Base-by-base conservation (phyloP, 2,888 invertebrate genomes). In the Drosophila acutilabella region DNA sequence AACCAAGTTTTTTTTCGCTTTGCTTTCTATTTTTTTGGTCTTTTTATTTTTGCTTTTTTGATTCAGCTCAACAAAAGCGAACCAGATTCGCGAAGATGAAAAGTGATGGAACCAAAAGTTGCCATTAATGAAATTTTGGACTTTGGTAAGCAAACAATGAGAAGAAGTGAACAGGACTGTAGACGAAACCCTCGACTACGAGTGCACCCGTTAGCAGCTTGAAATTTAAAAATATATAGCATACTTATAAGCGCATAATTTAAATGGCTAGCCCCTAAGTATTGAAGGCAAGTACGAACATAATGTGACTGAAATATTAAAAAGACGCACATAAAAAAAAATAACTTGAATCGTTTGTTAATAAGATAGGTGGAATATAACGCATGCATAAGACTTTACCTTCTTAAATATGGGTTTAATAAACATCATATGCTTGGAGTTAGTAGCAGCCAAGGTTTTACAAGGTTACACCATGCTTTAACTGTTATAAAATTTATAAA, bases 1-100 rank as follows among this genome's bases (percentile, higher is more conserved):
- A 84, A 84, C 75, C 75, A 83, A 64, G 70, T 74, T 73, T 38
- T 10, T 41, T 50, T 48, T 2, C 30, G 30, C 30, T 33, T 23
- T 36, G n/a, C 44, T 11, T 45, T 20, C 8, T 8, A n/a, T 20
- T 45, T 13, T 20, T 20, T 20, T 20, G 2, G 2, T 45, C n/a
- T 23, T 23, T n/a, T 4, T 45, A 6, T n/a, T 30, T 30, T 14
- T 14, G 3, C 26, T 18, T 13, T 44, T 45, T 18, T 30, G 20
- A 42, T 20, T 33, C 54, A 30, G 36, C 5, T 5, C 56, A 20
- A 20, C 38, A 44, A 23, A 66, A 26, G 16, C 51, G 33, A 53
- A 20, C 18, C 20, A 44, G n/a, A 16, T 13, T 11, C 48, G 11
- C 18, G 7, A 36, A 36, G 50, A 36, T 7, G 13, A 50, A 48